Evolutionary conservation across 2,797 vertebrate species (phyloP), one percentile per base, ranked within the genome.

Genomic region (Gambelia wislizenii): DNA sequence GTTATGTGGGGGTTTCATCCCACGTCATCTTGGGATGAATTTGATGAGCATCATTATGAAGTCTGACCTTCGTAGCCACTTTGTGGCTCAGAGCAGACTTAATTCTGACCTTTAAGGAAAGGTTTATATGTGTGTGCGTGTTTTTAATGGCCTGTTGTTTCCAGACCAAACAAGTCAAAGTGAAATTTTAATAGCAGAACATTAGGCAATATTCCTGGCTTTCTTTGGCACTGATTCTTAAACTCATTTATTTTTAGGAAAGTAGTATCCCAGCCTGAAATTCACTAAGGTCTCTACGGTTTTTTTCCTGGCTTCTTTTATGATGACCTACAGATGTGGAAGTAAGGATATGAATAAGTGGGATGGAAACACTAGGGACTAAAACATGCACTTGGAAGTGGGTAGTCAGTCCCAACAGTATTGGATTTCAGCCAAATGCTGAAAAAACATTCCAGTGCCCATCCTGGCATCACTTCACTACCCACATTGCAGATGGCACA

Each of bases 101-200:
- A 47, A 30, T 89, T 75, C 59, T 82, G 84, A 56, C 61, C 61
- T 84, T 82, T 89, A 70, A 75, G 2, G 30, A 74, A 85, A 56
- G 12, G 56, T 56, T 56, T 56, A n/a, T n/a, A n/a, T n/a, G n/a
- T n/a, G n/a, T n/a, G n/a, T n/a, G n/a, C n/a, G n/a, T 56, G 52
- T 25, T 52, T 64, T 61, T 47, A n/a, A 75, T 82, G 14, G 16
- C 52, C 25, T 72, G 49, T 27, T 49, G 33, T 49, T 16, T 74
- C 44, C 54, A 75, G 64, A 64, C 14, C 14, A 88, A 64, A 81
- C 14, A 67, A 75, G 70, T 25, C 39, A 52, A 54, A 80, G 36
- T 56, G 13, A 30, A 42, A 61, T 89, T 85, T 79, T 89, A n/a
- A 49, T 30, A 70, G 33, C 54, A 81, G 67, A 81, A 75, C 27